Base-by-base conservation (phyloP, 2,888 invertebrate species). In the Barypeithes pellucidus region DNA sequence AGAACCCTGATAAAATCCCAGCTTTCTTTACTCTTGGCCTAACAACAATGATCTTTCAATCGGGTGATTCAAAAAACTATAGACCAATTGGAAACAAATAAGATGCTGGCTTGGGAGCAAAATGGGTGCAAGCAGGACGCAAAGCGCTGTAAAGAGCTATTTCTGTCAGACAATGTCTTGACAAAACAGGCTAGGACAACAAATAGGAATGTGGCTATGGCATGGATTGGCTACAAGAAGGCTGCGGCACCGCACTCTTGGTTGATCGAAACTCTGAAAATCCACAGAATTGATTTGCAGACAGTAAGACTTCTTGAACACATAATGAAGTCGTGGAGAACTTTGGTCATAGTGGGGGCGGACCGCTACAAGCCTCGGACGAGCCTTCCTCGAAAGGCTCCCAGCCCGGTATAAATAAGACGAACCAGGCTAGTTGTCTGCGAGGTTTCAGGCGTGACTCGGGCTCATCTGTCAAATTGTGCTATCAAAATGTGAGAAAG, bases 221-320 rank as follows among this genome's bases (percentile, higher is more conserved):
- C 33, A 5, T 67, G 43, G 45, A 60, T 67, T 0, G 60, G 45
- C 18, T 67, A 45, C 24, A 43, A 29, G 4, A 60, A 67, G 36
- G 59, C 45, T 1, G 45, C 67, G n/a, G 47, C 60, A 0, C 45
- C 60, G 14, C 59, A 67, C 33, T 20, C n/a, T 1, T 67, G 67
- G 67, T 18, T 67, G 2, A 9, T 57, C 11, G 4, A 41, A 18
- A 22, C 14, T 9, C 47, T 67, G 12, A 3, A 43, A n/a, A 33
- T 60, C 3, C 45, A 59, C 20, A 45, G 22, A 12, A 22, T 67
- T 14, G 22, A 41, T 16, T 1, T 14, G 1, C 11, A 2, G 11
- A 41, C 59, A 1, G 11, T 11, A 1, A 22, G 33, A 0, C 18
- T 67, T 1, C 14, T 67, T 5, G 16, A 12, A 20, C 0, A 9